Evolutionary conservation across 2,888 invertebrate genomes (phyloP).

Genomic region (Yponomeuta cagnagella): DNA sequence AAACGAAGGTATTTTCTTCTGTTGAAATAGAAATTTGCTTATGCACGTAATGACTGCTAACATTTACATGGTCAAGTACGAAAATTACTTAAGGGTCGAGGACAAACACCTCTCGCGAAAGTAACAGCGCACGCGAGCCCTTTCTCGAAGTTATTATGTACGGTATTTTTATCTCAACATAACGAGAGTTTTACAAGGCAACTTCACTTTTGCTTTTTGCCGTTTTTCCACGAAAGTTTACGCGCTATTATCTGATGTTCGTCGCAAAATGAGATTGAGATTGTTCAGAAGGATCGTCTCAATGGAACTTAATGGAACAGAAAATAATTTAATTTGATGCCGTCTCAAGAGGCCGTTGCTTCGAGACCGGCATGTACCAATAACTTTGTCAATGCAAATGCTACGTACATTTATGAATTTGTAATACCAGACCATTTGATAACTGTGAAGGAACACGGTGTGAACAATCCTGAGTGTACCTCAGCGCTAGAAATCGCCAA

Average conservation of each 20-base stretch:
- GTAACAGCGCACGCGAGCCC: neutral
- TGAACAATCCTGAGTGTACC: no score
- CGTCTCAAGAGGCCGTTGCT: no score
- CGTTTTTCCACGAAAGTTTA: conserved; percentile 2
- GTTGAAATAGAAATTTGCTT: no score
- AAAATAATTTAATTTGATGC: no score
- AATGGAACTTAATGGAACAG: neutral
- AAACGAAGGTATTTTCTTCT: no score
- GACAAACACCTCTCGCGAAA: conserved; percentile 6
- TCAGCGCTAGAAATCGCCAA: no score
- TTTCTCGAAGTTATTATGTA: conserved; percentile 5
- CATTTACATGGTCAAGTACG: neutral
- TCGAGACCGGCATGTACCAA: no score
- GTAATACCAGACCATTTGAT: no score
- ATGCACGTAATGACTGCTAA: neutral
- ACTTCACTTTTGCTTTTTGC: neutral
- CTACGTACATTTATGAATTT: no score
- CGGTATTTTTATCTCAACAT: neutral
- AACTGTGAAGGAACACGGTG: no score
- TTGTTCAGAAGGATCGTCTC: neutral
- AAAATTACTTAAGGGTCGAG: conserved; percentile 6
- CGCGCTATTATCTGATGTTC: neutral
- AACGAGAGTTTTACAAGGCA: neutral
- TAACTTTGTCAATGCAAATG: no score
- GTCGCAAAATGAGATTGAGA: neutral